phyloP scores from a whole-genome alignment of 2,888 invertebrate species.

The Eristalis arbustorum region DNA sequence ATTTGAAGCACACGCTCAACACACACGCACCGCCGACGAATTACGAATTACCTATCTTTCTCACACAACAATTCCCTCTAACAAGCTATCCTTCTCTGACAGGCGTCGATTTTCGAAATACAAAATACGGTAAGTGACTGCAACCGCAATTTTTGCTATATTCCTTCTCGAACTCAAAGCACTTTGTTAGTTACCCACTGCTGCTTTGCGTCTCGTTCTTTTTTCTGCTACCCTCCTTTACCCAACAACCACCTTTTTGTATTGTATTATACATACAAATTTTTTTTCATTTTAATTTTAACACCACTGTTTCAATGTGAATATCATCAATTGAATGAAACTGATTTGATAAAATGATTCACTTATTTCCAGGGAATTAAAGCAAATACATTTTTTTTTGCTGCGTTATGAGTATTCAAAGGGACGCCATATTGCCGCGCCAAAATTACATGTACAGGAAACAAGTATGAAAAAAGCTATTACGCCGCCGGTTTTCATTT shows the following conservation, averaged over 20 bases:
- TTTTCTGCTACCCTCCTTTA: conserved; percentile 36
- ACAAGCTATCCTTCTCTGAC: conserved; percentile 43
- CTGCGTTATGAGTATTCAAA: conserved; percentile 19
- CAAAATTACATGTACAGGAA: conserved; percentile 64
- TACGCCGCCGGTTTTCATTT: conserved; percentile 47
- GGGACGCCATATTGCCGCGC: conserved; percentile 75
- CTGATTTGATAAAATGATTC: conserved; percentile 52
- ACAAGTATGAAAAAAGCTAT: conserved; percentile 24
- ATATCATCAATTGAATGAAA: conserved; percentile 21
- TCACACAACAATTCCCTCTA: conserved; percentile 51
- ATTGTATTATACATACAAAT: conserved; percentile 56
- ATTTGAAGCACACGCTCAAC: conserved; percentile 29
- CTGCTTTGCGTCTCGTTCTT: conserved; percentile 44
- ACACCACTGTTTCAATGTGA: conserved; percentile 53
- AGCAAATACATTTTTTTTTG: conserved; percentile 46
- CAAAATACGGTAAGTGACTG: conserved; percentile 61
- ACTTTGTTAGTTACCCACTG: conserved; percentile 46
- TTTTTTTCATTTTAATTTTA: conserved; percentile 35
- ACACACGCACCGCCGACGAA: conserved; percentile 31
- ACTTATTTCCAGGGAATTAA: conserved; percentile 52
- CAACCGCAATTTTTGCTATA: conserved; percentile 68
- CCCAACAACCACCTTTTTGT: conserved; percentile 61
- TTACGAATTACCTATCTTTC: conserved; percentile 40
- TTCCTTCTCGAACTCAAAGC: conserved; percentile 55
- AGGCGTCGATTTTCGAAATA: conserved; percentile 71